Conservation (phyloP, 2,888 invertebrate genomes). For the Ephialtes manifestator region DNA sequence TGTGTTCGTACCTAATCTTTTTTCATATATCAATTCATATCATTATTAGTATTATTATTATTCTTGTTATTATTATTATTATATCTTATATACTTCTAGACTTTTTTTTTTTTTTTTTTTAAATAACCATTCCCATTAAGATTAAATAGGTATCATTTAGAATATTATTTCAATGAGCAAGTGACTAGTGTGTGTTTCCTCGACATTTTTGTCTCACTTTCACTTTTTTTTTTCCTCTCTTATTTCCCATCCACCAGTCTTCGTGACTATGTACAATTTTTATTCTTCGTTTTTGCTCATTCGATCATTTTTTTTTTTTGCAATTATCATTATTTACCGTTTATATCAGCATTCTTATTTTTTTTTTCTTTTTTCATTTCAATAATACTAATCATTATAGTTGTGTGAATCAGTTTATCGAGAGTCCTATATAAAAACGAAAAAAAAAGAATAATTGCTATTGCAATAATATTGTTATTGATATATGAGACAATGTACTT, state of each 20-base stretch:
- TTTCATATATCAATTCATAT: slow-evolving; percentile 50
- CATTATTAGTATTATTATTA: slow-evolving; percentile 9
- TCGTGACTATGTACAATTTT: slow-evolving; percentile 33
- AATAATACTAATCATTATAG: slow-evolving; percentile 18
- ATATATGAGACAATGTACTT: slow-evolving; percentile 26
- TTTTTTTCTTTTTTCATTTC: slow-evolving; percentile 31
- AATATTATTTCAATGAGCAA: slow-evolving; percentile 83
- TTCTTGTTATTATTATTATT: slow-evolving; percentile 27
- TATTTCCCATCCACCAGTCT: slow-evolving; percentile 20
- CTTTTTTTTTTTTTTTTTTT: slow-evolving; percentile 68
- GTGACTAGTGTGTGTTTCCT: slow-evolving; percentile 75
- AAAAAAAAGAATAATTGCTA: neutral
- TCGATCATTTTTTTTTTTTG: slow-evolving; percentile 50
- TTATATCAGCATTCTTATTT: slow-evolving; percentile 31
- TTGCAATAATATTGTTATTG: slow-evolving; percentile 19
- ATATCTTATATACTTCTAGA: slow-evolving; percentile 72
- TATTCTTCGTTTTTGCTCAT: slow-evolving; percentile 48
- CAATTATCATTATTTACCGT: slow-evolving; percentile 60
- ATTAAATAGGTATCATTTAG: slow-evolving; percentile 76
- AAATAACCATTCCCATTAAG: slow-evolving; percentile 34
- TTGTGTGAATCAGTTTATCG: slow-evolving; percentile 38
- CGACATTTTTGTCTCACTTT: slow-evolving; percentile 67
- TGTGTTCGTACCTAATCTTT: slow-evolving; percentile 41
- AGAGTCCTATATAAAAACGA: slow-evolving; percentile 21
- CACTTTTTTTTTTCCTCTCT: slow-evolving; percentile 45